Evolutionary conservation across 2,888 invertebrate species (phyloP), one percentile per base, ranked within the genome.

Genomic region (Eupeodes luniger): DNA sequence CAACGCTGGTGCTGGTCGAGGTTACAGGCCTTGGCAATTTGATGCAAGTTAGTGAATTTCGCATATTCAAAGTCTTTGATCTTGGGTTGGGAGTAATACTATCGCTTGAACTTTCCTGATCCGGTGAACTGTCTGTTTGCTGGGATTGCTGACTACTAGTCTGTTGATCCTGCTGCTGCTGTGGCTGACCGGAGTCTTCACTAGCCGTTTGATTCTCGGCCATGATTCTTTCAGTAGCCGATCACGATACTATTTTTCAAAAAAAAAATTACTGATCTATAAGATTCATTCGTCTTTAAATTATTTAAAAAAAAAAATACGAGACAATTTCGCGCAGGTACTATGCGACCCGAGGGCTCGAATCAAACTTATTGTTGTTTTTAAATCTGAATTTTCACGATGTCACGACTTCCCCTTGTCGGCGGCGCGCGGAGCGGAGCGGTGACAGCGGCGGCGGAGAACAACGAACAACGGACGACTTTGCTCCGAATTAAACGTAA

Each of bases 121-220:
- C 90, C n/a, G 90, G 88, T 66, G 85, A 90, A 69, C 69, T 90
- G 90, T 55, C 90, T 83, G 34, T 80, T 51, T 88, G 89, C 77
- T 81, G 77, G 34, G 90, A 78, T 74, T 89, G 90, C n/a, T 91
- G 90, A 55, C 90, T 90, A 11, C 87, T 89, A 59, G 86, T 86
- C 55, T 90, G 89, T 47, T 90, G 89, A 62, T 89, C 84, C 40
- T 91, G 91, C 27, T 91, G 91, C 19, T 91, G 91, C 40, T 92
- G 92, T 90, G 92, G 91, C 88, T 93, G 93, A 91, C 93, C 93
- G 90, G 93, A 93, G 92, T 93, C 93, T 91, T 93, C 93, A 91
- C 91, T 92, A 87, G 93, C 93, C 86, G 92, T 93, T 91, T 93
- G 93, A 91, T 93, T 93, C 91, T 93, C 93, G 91, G 93, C 93